Base-by-base conservation (phyloP, 2,888 invertebrate species). In the Cinara cedri region DNA sequence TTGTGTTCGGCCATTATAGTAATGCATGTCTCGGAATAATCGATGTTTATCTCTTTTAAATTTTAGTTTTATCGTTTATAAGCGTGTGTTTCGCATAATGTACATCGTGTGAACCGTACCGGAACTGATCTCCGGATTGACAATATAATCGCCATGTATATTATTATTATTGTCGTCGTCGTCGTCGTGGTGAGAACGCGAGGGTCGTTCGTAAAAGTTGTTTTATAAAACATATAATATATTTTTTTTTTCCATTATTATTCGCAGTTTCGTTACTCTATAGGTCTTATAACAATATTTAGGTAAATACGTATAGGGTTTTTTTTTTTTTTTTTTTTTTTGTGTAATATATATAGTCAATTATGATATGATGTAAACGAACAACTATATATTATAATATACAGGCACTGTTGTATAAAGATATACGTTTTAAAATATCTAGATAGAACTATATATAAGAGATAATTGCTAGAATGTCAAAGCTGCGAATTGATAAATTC, bases 41-140 rank as follows among this genome's bases (percentile, higher is more conserved):
- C 76, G 76, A 76, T 76, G 76, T 76, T 75, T 76, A 76, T 76
- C 76, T 76, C 66, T 57, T 49, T n/a, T 26, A 76, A 76, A 42
- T 68, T 76, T 76, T 55, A 46, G 46, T 46, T 57, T 66, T 68
- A 76, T 68, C 14, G 34, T 34, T 34, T 34, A 26, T 76, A 76
- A 26, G 44, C 55, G 49, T 60, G 49, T 68, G 49, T 68, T 66
- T 68, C 44, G 34, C 55, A 49, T n/a, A n/a, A n/a, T n/a, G n/a
- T n/a, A n/a, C n/a, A n/a, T n/a, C 57, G 49, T 34, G 76, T 76
- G 76, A 76, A 68, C 55, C 57, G 68, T 57, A 57, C 76, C 68
- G 76, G 68, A 68, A 76, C 44, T 55, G 66, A 76, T 76, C 62
- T 74, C 26, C 54, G 42, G 26, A 55, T 66, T 66, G 66, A 57